Evolutionary conservation across 2,797 vertebrate genomes (phyloP), one percentile per base, ranked within the genome.

Genomic region (Takifugu rubripes): DNA sequence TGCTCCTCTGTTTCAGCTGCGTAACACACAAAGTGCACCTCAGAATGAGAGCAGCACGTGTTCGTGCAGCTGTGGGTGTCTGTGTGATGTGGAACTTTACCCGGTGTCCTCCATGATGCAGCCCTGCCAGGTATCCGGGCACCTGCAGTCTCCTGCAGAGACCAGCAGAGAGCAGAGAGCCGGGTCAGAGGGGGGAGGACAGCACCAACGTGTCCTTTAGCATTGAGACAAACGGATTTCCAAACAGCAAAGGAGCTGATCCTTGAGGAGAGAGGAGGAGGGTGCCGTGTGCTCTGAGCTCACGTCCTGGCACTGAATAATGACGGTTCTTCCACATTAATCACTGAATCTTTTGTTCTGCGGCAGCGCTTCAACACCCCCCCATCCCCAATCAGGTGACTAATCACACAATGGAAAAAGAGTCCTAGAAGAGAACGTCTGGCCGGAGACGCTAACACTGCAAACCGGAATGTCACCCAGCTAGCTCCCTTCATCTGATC

Each of bases 21-120:
- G 74, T 54, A 70, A 52, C 2, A 3, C 50, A 56, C 24, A 51
- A 72, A 73, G 55, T 2, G 7, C n/a, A 54, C 64, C 55, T 54
- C 10, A 25, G 52, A 70, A 54, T 17, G 26, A 40, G 24, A 47
- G 47, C 40, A 10, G 17, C 0, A 5, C 33, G 50, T 16, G 49
- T 25, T 14, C 10, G 47, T 11, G 17, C 15, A 24, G 5, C 12
- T 29, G 27, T 29, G 27, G 27, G 1, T 10, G 8, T 21, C 21
- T 21, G 21, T 6, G 14, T 21, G 9, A 11, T 33, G 26, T 24
- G 17, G 26, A 52, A 42, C 25, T 92, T 87, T 91, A 97, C 95
- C 95, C 95, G 0, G 94, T 97, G 84, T 97, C 95, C 66, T 97
- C 95, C 95, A 97, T 97, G 86, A 97, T 96, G 68, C 95, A 98